Percentiles rank a stretch among this genome's conserved stretches.
These are phyloP conservation scores for Eulemur rufifrons DNA, from an alignment of 2,113 vertebrate genomes.

Conservation along the genomic window DNA sequence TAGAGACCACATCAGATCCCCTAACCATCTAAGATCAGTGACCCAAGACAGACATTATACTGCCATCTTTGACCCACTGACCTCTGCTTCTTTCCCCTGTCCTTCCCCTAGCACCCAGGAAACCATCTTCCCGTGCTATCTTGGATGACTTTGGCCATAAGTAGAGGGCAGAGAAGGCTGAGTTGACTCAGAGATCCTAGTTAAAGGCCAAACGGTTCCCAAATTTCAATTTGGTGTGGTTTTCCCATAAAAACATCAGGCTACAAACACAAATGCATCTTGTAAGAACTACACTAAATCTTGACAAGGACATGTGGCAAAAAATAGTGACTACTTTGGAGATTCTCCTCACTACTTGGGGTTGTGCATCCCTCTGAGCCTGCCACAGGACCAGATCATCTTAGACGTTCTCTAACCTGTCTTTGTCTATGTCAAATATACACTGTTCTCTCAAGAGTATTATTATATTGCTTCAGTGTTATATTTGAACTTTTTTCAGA, in stretches of 20 bases:
- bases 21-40: not conserved
- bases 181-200: not conserved
- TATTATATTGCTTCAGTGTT: not conserved
- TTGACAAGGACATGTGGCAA: not conserved
- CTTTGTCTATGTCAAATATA: not conserved
- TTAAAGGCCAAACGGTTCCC: not conserved
- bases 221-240: not conserved
- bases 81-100: accelerated
- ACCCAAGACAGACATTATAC: not conserved
- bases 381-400: not conserved
- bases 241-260: not conserved
- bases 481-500: not conserved
- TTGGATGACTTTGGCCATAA: not conserved
- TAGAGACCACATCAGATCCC: not conserved
- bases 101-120: not conserved
- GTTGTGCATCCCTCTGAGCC: not conserved
- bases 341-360: not conserved
- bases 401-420: not conserved
- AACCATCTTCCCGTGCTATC: not conserved
- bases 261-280: not conserved
- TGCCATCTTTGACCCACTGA: not conserved
- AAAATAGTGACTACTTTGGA: not conserved
- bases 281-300: not conserved
- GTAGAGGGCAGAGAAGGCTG: not conserved
- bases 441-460: not conserved